Evolutionary conservation across 92 coral and sea anemone genomes (phyloP), one percentile per base, ranked within the genome.

Genomic region (Plumapathes pennacea): DNA sequence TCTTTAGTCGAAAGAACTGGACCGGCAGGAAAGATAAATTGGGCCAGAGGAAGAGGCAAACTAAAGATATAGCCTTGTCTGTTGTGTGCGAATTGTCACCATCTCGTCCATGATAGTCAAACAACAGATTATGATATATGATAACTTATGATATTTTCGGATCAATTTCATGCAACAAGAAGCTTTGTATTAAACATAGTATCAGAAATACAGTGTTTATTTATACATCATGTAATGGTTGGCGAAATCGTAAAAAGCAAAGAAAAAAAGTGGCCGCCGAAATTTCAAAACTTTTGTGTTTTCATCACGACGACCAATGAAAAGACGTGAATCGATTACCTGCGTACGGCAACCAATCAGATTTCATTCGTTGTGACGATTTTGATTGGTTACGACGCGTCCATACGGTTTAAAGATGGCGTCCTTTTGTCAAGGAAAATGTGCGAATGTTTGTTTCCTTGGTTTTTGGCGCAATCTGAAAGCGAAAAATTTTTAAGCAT

Each of bases 311-410:
- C 13, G 12, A 19, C 81, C 86, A 80, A 49, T 80, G 39, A 43
- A 2, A 73, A 10, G 3, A 12, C 20, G 30, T 11, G 10, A 21
- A 23, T 37, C 19, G 40, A 25, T 33, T 74, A 64, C 18, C 70
- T 71, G 80, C 45, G n/a, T 6, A 1, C 18, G 2, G 38, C 62
- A 52, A 64, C 86, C 86, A 80, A 80, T 80, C 71, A 56, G 17
- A 19, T 6, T 15, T 34, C 46, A 21, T 12, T 8, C 11, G 11
- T 62, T 32, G 10, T 31, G 2, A 46, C 5, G 8, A 10, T 50
- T 77, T 25, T 68, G 71, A 77, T 77, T 77, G 84, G 84, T 11
- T 46, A 31, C 42, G n/a, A n/a, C n/a, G n/a, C n/a, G n/a, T n/a
- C n/a, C n/a, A 34, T 15, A 22, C 31, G 50, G 22, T 47, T 61